Evolutionary conservation across 2,888 invertebrate species (phyloP).

Genomic region (Perithous albicinctus): DNA sequence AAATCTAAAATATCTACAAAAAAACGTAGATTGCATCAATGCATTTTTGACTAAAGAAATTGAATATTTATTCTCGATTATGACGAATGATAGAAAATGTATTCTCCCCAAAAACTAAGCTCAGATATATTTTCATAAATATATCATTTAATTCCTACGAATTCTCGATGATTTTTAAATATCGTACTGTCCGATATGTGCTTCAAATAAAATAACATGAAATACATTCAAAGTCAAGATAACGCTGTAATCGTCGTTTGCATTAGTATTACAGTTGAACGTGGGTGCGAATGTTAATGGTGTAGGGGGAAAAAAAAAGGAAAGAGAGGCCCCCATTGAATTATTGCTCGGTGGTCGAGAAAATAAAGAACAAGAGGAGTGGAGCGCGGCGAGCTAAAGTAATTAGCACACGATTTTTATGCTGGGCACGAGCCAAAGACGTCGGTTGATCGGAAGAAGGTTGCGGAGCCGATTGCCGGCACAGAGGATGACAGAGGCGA

Average conservation of each 20-base stretch:
- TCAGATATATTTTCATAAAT: too few relatives aligned
- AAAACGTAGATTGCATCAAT: too few relatives aligned
- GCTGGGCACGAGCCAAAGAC: constrained; percentile 70
- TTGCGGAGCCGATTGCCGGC: constrained; percentile 42
- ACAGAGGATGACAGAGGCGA: constrained; percentile 15
- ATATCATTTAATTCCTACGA: too few relatives aligned
- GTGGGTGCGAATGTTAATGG: constrained; percentile 8
- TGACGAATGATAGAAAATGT: too few relatives aligned
- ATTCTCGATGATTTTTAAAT: neutral
- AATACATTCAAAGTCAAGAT: neutral
- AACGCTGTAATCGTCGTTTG: neutral
- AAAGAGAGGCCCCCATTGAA: constrained; percentile 21
- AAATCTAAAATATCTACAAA: too few relatives aligned
- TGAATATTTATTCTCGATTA: too few relatives aligned
- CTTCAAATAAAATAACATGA: neutral
- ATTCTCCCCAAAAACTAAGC: too few relatives aligned
- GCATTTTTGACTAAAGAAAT: too few relatives aligned
- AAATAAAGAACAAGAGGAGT: constrained; percentile 30
- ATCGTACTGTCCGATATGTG: neutral
- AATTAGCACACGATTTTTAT: constrained; percentile 81
- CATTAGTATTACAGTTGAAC: neutral
- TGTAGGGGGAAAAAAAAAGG: neutral
- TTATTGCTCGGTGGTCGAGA: constrained; percentile 27
- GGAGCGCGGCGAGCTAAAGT: constrained; percentile 51
- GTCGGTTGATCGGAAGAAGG: constrained; percentile 11